Evolutionary conservation across 1,140 invertebrate species (phyloP).

Genomic region (Patella vulgata): DNA sequence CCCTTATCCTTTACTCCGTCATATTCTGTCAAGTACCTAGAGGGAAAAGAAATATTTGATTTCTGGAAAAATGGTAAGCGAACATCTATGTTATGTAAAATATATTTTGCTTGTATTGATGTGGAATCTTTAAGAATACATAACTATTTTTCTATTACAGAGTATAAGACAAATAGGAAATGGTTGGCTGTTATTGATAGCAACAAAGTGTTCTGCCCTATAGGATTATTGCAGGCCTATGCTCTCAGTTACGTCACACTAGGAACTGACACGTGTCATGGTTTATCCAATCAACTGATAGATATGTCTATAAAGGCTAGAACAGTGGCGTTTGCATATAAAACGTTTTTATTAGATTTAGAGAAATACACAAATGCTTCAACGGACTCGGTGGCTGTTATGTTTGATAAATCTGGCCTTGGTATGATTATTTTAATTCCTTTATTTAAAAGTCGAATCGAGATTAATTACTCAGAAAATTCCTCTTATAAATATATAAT

Average conservation of each 20-base stretch:
- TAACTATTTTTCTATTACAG: too few species aligned
- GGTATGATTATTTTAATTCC: slow-evolving; percentile 5
- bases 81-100: too few species aligned
- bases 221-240: slow-evolving; percentile 7
- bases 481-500: too few species aligned
- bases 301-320: background rate
- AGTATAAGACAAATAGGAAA: background rate
- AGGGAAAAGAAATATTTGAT: too few species aligned
- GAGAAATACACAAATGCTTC: slow-evolving; percentile 8
- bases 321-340: slow-evolving; percentile 11
- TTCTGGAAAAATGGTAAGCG: too few species aligned
- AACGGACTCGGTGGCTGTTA: slow-evolving; percentile 16
- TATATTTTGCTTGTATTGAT: too few species aligned
- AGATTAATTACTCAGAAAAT: too few species aligned
- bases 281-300: background rate
- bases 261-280: background rate
- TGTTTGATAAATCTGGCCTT: slow-evolving; percentile 28
- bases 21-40: too few species aligned
- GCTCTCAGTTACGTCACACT: slow-evolving; percentile 13
- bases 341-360: slow-evolving; percentile 3
- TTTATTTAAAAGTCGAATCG: too few species aligned
- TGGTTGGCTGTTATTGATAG: slow-evolving; percentile 11
- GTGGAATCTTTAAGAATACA: too few species aligned
- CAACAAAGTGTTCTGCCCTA: slow-evolving; percentile 12
- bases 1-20: too few species aligned